Percentiles rank a stretch among this genome's conserved stretches.
Evolutionary conservation across 1,140 invertebrate genomes (phyloP).

Genomic region (Linepithema humile): DNA sequence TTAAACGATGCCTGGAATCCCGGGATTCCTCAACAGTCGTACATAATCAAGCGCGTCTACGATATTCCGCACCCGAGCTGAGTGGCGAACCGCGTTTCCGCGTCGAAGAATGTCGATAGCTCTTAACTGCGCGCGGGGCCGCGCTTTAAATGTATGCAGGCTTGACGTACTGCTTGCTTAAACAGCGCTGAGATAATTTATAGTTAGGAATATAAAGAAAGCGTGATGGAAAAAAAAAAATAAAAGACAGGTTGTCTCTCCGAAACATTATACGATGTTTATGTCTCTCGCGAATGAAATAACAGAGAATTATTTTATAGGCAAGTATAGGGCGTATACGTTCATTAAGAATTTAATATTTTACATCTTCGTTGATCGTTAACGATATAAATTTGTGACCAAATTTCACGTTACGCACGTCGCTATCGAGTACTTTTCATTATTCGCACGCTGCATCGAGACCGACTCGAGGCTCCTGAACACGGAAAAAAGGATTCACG

Average conservation of each 20-base stretch:
- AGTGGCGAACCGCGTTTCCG: slow-evolving; percentile 60
- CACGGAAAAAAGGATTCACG: slow-evolving; percentile 44
- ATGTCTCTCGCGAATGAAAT: neutral
- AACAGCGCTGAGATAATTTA: slow-evolving; percentile 25
- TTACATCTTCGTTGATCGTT: neutral
- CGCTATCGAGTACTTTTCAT: slow-evolving; percentile 8
- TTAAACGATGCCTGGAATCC: slow-evolving; percentile 60
- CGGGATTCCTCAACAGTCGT: slow-evolving; percentile 56
- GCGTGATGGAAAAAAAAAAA: neutral
- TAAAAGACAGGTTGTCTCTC: neutral
- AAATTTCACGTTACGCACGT: neutral
- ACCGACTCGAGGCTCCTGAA: slow-evolving; percentile 25
- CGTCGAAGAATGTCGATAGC: slow-evolving; percentile 63
- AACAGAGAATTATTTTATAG: neutral
- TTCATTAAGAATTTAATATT: neutral
- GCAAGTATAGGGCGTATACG: neutral
- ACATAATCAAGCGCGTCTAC: slow-evolving; percentile 58
- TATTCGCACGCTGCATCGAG: slow-evolving; percentile 18
- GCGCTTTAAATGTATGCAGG: slow-evolving; percentile 5
- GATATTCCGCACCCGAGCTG: slow-evolving; percentile 27
- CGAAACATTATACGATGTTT: neutral
- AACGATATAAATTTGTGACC: no score
- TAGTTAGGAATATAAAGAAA: slow-evolving; percentile 16
- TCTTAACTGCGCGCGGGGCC: slow-evolving; percentile 48
- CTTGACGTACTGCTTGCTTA: slow-evolving; percentile 26